phyloP scores from a whole-genome alignment of 2,797 vertebrate species.

The Falco biarmicus region DNA sequence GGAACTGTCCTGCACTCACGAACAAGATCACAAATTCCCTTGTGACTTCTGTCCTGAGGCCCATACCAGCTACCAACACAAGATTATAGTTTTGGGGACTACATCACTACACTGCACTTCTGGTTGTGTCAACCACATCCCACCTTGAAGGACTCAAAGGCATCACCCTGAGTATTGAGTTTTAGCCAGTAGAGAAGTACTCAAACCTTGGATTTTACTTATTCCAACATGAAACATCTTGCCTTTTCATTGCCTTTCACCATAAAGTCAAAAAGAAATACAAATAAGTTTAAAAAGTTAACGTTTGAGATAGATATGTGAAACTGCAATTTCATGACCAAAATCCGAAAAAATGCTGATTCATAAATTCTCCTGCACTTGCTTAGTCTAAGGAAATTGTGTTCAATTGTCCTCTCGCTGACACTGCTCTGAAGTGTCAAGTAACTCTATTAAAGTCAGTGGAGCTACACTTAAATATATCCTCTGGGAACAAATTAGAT shows the following conservation, averaged over 20 bases:
- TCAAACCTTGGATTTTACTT: not conserved
- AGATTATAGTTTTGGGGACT: not conserved
- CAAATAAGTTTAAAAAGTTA: not conserved
- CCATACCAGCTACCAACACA: not conserved
- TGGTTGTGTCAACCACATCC: not conserved
- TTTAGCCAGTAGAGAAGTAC: not conserved
- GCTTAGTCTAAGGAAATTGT: slow-evolving; percentile 15
- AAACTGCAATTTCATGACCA: not conserved
- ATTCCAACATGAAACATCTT: not conserved
- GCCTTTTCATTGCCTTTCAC: not conserved
- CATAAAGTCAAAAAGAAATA: not conserved
- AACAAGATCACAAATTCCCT: not conserved
- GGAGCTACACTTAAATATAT: not conserved
- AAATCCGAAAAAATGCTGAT: not conserved
- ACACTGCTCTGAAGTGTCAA: not conserved
- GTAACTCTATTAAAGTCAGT: slow-evolving; percentile 26
- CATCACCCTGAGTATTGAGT: rapidly evolving
- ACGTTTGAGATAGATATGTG: not conserved
- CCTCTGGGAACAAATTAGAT: slow-evolving; percentile 35
- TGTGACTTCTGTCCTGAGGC: not conserved
- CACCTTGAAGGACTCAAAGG: not conserved
- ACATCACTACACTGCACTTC: rapidly evolving
- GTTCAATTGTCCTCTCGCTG: not conserved
- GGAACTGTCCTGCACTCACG: not conserved
- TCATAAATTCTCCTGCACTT: not conserved